Evolutionary conservation across 2,888 invertebrate species (phyloP).

Genomic region (Philaethria dido): DNA sequence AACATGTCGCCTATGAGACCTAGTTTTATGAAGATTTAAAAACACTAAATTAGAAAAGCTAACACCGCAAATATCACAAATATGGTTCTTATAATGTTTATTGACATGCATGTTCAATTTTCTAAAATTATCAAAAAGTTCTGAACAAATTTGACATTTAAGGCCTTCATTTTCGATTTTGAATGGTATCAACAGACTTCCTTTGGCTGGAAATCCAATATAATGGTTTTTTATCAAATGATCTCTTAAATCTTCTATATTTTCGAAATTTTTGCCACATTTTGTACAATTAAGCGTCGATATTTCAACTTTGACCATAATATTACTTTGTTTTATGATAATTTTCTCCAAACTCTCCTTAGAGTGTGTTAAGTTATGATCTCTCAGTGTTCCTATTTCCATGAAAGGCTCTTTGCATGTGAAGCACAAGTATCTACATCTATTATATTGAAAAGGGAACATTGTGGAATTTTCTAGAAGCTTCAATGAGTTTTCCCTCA

Average conservation of each 20-base stretch:
- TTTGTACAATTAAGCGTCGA: slow-evolving; percentile 62
- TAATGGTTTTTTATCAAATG: slow-evolving; percentile 58
- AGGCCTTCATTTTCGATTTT: slow-evolving; percentile 57
- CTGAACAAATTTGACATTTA: slow-evolving; percentile 65
- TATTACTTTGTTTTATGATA: slow-evolving; percentile 68
- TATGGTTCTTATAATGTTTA: slow-evolving; percentile 69
- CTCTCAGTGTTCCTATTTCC: slow-evolving; percentile 56
- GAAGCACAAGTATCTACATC: slow-evolving; percentile 69
- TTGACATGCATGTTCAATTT: slow-evolving; percentile 72
- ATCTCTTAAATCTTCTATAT: slow-evolving; percentile 50
- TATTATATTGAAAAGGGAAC: slow-evolving; percentile 73
- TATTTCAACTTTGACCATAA: slow-evolving; percentile 70
- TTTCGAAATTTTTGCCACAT: slow-evolving; percentile 52
- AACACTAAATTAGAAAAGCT: slow-evolving; percentile 70
- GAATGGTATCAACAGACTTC: slow-evolving; percentile 68
- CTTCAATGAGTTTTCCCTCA: slow-evolving; percentile 78
- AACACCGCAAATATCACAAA: slow-evolving; percentile 71
- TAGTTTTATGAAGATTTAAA: slow-evolving; percentile 64
- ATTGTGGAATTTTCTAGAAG: slow-evolving; percentile 71
- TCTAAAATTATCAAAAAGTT: slow-evolving; percentile 61
- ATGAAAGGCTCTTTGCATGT: slow-evolving; percentile 70
- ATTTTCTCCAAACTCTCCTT: slow-evolving; percentile 62
- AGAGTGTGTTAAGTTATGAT: slow-evolving; percentile 57
- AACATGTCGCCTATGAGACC: slow-evolving; percentile 56
- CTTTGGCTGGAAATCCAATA: slow-evolving; percentile 52